Conservation (phyloP, 23 tunicate genomes). For the Styela clava region DNA sequence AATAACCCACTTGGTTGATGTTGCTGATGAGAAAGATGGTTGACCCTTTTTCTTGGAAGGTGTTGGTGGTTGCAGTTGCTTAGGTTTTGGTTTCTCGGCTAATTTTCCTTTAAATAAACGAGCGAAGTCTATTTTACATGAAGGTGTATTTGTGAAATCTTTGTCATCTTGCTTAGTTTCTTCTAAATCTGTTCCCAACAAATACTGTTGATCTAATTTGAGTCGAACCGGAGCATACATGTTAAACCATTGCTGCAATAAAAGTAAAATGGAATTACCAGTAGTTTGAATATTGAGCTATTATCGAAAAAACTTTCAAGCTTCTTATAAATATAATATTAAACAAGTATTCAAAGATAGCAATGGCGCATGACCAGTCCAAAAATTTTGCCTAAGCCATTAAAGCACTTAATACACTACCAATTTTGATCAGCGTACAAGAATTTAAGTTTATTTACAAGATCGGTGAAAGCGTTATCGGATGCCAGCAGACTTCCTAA, state of each 20-base stretch:
- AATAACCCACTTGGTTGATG: constrained; percentile 41
- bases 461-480: too few species aligned
- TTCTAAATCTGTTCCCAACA: neutral
- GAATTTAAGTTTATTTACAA: too few species aligned
- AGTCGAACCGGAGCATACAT: constrained; percentile 82
- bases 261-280: neutral
- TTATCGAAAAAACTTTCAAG: neutral
- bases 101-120: constrained; percentile 61
- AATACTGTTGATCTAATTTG: constrained; percentile 38
- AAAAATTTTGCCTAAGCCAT: too few species aligned
- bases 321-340: neutral
- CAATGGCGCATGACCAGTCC: constrained; percentile 3
- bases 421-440: too few species aligned
- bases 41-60: constrained; percentile 21
- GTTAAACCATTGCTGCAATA: constrained; percentile 77
- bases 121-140: constrained; percentile 47
- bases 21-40: neutral
- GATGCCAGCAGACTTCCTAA: too few species aligned
- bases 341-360: neutral
- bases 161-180: neutral
- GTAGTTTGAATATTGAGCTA: neutral
- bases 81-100: constrained; percentile 44
- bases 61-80: constrained; percentile 25
- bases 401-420: too few species aligned
- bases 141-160: neutral